Base-by-base conservation (phyloP, 2,888 invertebrate species). In the Leucophora obtusa region DNA sequence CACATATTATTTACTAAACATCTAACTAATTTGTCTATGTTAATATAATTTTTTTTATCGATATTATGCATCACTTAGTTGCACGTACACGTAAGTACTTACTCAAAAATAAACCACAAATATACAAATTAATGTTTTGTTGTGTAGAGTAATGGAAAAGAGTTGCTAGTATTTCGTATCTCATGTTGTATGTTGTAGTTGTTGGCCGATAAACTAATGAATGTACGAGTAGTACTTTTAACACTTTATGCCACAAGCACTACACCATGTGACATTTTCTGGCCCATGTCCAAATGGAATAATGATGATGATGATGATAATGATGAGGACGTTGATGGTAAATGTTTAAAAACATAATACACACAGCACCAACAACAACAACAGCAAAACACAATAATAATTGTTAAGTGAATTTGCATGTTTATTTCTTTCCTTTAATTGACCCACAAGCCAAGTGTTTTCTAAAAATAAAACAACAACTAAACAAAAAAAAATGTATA, bases 361-460 rank as follows among this genome's bases (percentile, higher is more conserved):
- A 56, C 33, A 56, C 33, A 62, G 50, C 56, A 63, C 5, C n/a
- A 76, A 51, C 18, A 60, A 74, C 38, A 43, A 62, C 54, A 69
- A 66, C n/a, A n/a, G n/a, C n/a, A n/a, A n/a, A n/a, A n/a, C 69
- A 77, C 69, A 81, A 76, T 73, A 77, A 81, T 81, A 81, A 81
- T 77, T 77, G 77, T 74, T 81, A 73, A 81, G 81, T 81, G 81
- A 81, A 81, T 81, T 81, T 81, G 77, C 81, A 81, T 81, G 81
- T 81, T 80, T 81, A 60, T 50, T 76, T 69, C 54, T 73, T 73
- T 69, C 56, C 68, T 54, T 74, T 38, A 70, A 73, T 69, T 81
- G 80, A 81, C 76, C 80, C 72, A 76, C 65, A 81, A 81, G 81
- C 81, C 77, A 81, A 77, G 77, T 70, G 43, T 14, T n/a, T 24